These are phyloP conservation scores for Oxystoma pomonae DNA, from an alignment of 2,888 invertebrate genomes.

Conservation along the genomic window DNA sequence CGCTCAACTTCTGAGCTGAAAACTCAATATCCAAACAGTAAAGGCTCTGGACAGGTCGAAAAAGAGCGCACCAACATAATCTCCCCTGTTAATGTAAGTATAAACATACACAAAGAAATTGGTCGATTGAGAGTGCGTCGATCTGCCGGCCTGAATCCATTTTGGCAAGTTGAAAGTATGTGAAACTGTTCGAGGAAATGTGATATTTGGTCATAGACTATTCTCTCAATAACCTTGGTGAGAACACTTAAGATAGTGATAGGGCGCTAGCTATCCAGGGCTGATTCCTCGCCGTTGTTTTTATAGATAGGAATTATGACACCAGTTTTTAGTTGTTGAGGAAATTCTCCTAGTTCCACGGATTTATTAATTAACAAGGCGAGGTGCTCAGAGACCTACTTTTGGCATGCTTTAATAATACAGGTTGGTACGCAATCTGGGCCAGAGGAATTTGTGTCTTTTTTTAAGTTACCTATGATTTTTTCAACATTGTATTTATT, in stretches of 20 bases:
- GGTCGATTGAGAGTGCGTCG: background rate
- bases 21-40: background rate
- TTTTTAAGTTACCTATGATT: background rate
- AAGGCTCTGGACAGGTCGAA: background rate
- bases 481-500: background rate
- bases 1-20: background rate
- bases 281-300: background rate
- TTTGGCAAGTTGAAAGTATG: background rate
- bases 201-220: background rate
- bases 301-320: background rate
- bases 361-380: conserved; percentile 94
- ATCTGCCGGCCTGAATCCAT: background rate
- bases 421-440: background rate
- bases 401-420: background rate
- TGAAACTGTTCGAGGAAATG: background rate
- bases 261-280: background rate
- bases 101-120: background rate
- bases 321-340: conserved; percentile 57
- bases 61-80: background rate
- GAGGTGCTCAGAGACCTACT: conserved; percentile 44
- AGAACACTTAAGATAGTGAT: background rate
- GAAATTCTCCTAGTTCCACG: conserved; percentile 86
- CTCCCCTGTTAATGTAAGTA: background rate
- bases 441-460: background rate
- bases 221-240: background rate